Evolutionary conservation across 1,140 invertebrate genomes (phyloP), one percentile per base, ranked within the genome.

Genomic region (Thrips palmi): DNA sequence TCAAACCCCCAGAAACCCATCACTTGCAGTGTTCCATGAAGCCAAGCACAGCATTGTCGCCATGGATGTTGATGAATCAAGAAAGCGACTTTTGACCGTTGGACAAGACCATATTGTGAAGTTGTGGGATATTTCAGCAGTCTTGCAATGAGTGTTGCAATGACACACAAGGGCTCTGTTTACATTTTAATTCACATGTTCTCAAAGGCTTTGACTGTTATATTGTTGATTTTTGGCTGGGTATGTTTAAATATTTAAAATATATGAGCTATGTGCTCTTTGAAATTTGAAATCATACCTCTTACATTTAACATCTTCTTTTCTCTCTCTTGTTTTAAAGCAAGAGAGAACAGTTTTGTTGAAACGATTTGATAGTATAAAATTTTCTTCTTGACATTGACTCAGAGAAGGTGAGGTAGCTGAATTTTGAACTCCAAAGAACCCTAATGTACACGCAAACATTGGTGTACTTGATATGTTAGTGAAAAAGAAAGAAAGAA

Each of bases 41-140:
- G 77, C 81, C 31, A 91, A 92, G 60, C 92, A 97, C 57, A 80
- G 73, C 38, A 76, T 97, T 45, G 68, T 80, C 2, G 73, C 74
- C 30, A 84, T 96, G 74, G 72, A 84, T 59, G 59, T 96, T 20
- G 89, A 97, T 62, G 83, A 88, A 55, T 68, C 79, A 20, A 71
- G 76, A 5, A 78, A 76, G 51, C 71, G 77, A 50, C 68, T 97
- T 41, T 64, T 93, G 27, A 96, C 92, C 6, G 80, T 93, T 31
- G 92, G 92, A 10, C 84, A 87, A 53, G 91, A 97, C 62, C 68
- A 86, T 41, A 62, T 93, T 39, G 91, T 97, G 46, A 94, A 96
- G 67, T 77, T 97, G 46, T 77, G 75, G 74, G 74, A 79, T 49
- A 64, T 77, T 45, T 67, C 70, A 33, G 63, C 68, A 38, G 56